These are phyloP conservation scores for Leuciscus idus DNA, from an alignment of 2,113 vertebrate species.

Conservation along the genomic window DNA sequence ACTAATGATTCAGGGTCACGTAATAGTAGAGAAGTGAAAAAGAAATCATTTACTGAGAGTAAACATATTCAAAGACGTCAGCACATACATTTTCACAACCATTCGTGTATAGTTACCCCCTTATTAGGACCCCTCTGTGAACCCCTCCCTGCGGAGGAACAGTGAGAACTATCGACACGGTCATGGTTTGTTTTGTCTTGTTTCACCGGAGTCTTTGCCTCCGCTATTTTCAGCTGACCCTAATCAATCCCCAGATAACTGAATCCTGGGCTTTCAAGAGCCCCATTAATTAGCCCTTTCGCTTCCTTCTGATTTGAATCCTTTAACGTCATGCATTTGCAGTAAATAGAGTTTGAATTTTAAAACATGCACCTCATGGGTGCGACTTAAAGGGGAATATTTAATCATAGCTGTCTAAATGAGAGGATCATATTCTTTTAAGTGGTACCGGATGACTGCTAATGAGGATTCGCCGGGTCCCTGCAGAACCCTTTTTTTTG, in stretches of 20 bases:
- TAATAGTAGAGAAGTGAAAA: neutral
- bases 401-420: conserved; percentile 67
- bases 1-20: neutral
- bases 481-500: conserved; percentile 76
- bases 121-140: neutral
- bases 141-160: neutral
- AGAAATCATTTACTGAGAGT: neutral
- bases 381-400: conserved; percentile 72
- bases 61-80: neutral
- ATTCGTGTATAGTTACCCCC: neutral
- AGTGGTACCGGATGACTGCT: conserved; percentile 67
- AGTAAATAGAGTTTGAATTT: conserved; percentile 71
- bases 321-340: conserved; percentile 65
- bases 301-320: conserved; percentile 65
- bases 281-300: conserved; percentile 66
- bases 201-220: conserved; percentile 23
- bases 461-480: conserved; percentile 64
- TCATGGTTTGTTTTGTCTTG: conserved; percentile 46
- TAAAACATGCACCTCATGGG: conserved; percentile 70
- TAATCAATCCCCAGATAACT: conserved; percentile 60
- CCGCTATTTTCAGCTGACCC: conserved; percentile 57
- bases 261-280: conserved; percentile 61
- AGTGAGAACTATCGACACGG: conserved; percentile 3
- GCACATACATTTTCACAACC: conserved; percentile 7
- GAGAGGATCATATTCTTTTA: conserved; percentile 66